These are phyloP conservation scores for Eudorcas thomsonii DNA, from an alignment of 2,113 vertebrate species.

Conservation along the genomic window DNA sequence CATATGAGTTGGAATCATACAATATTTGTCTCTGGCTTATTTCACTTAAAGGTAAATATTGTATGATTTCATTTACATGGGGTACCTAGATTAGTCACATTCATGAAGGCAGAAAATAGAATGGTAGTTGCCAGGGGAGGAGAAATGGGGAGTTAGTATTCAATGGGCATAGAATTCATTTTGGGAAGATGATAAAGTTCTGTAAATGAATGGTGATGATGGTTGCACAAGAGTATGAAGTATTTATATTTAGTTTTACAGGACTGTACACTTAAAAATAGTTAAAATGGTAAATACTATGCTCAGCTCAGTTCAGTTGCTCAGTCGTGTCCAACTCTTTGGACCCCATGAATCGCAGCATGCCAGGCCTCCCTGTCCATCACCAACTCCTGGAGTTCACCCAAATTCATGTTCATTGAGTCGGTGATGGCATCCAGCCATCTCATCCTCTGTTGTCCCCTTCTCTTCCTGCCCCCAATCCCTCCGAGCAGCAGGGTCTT, in stretches of 20 bases:
- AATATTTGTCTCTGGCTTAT: neutral
- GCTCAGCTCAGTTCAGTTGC: too few species aligned
- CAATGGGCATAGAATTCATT: neutral
- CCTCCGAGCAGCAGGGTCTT: too few species aligned
- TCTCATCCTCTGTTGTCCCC: too few species aligned
- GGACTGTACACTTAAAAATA: neutral
- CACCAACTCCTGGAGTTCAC: too few species aligned
- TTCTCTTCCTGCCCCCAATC: too few species aligned
- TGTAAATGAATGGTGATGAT: neutral
- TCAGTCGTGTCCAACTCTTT: too few species aligned
- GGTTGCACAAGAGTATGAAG: neutral
- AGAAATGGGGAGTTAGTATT: neutral
- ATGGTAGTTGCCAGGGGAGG: neutral
- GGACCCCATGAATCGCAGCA: too few species aligned
- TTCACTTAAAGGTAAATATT: neutral
- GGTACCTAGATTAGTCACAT: neutral
- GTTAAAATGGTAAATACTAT: neutral
- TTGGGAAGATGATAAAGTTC: neutral
- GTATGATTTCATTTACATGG: neutral
- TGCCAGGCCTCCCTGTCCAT: too few species aligned
- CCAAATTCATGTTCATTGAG: too few species aligned
- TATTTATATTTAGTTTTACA: neutral
- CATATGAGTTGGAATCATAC: neutral
- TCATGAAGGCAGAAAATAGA: neutral
- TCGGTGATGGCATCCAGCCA: too few species aligned